Base-by-base conservation (phyloP, 2,888 invertebrate genomes). In the Cheilosia impressa region DNA sequence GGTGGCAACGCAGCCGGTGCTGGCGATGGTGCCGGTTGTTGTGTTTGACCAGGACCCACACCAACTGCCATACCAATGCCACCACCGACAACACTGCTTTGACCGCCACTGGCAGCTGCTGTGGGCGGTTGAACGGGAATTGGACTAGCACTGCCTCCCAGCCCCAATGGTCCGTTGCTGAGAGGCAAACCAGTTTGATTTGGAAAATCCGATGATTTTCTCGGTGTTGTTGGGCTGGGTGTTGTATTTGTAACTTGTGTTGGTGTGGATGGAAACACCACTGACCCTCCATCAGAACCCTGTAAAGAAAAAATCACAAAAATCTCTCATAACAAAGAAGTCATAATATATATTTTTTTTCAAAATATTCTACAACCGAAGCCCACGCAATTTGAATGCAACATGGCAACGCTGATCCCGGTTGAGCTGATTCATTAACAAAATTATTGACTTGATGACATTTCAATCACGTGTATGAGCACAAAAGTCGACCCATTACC, bases 281-380 rank as follows among this genome's bases (percentile, higher is more conserved):
- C 95, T 92, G 95, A 95, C 92, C 95, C 95, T 93, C 95, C 95
- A 93, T 96, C 96, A 93, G 96, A 96, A 92, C 96, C 95, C 95
- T 95, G 93, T 17, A 93, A 93, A 81, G 88, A 90, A 4, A 55
- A 77, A 50, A 52, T 19, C 52, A 9, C n/a, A 71, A 43, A 34
- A 63, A 38, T 62, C 22, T 41, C 19, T 15, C 24, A 22, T 19
- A 22, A 50, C 22, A 19, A 50, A 50, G 19, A 50, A 17, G 50
- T 7, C 45, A 17, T n/a, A 5, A 45, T n/a, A n/a, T 7, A n/a
- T n/a, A n/a, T 45, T 15, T 17, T 45, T n/a, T 17, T 31, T 9
- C n/a, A n/a, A 13, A 4, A 17, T 17, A 15, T 17, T 3, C 5
- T 45, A 45, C 17, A 7, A 0, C 1, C 45, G 45, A 45, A 45